Base-by-base conservation (phyloP, 2,888 invertebrate genomes). In the Iselma pallidipennis region DNA sequence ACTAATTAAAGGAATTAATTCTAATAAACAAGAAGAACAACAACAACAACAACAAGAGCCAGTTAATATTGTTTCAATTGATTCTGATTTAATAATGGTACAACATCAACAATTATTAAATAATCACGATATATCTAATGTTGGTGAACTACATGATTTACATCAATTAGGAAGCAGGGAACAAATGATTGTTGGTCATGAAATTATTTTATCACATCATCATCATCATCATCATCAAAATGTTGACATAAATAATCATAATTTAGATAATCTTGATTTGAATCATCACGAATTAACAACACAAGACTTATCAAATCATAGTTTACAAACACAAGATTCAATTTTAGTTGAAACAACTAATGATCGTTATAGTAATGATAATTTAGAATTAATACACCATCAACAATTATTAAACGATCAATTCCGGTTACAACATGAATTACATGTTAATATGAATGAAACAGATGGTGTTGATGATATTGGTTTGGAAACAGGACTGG, bases 281-380 rank as follows among this genome's bases (percentile, higher is more conserved):
- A 77, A 74, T 59, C 77, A 76, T 65, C 76, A 78, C 59, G 78
- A 80, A 59, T 71, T 81, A 59, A 73, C 72, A 50, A 71, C 69
- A 50, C 77, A 79, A 51, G 79, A 79, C 58, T 68, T 79, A 51
- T 76, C 80, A 0, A 78, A 79, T 69, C 77, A 79, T 65, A 78
- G 72, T 66, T 67, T 79, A 53, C 73, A 72, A 55, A 67, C 69
- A 25, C 73, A 73, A 51, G 76, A 75, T 58, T 57, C 73, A 51
- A 67, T 74, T 58, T 65, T 80, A 45, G 73, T 74, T 28, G 75
- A 76, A 57, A 59, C 71, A 10, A 71, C 69, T 19, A 66, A 67
- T 55, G 59, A 67, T 50, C 71, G 72, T 53, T 77, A 74, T 66
- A 55, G 70, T 5, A 73, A 71, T 48, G 72, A 75, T 49, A 78